phyloP scores from a whole-genome alignment of 2,113 vertebrate genomes.

The Onychostoma macrolepis region DNA sequence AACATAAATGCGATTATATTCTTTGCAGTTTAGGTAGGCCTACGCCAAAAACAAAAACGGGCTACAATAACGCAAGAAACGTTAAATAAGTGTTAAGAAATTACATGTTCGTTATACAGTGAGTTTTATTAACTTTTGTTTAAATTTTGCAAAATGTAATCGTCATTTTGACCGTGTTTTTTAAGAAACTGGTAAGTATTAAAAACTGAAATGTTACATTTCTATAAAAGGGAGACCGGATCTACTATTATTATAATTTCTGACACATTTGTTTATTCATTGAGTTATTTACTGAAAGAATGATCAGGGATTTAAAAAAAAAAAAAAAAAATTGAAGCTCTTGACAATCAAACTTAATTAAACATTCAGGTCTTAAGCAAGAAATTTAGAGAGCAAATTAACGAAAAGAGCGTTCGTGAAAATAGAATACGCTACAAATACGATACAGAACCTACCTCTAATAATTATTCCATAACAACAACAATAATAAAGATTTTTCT shows the following conservation, averaged over 20 bases:
- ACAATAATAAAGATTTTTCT: neutral
- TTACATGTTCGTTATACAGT: neutral
- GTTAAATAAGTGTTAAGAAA: neutral
- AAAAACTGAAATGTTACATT: neutral
- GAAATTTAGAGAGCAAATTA: neutral
- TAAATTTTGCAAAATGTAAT: neutral
- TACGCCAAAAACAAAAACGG: neutral
- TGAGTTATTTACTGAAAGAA: neutral
- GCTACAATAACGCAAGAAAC: neutral
- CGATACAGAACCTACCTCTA: neutral
- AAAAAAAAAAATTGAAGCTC: neutral
- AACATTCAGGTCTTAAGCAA: neutral
- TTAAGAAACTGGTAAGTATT: neutral
- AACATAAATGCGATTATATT: conserved; percentile 34
- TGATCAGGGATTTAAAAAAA: neutral
- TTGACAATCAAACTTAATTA: neutral
- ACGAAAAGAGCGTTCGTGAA: neutral
- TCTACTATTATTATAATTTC: neutral
- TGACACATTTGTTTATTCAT: neutral
- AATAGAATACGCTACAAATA: neutral
- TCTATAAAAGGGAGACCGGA: neutral
- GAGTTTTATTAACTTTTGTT: neutral
- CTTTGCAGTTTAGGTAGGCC: neutral
- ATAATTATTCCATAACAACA: neutral
- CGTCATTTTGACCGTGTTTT: neutral